These are phyloP conservation scores for Macaca nemestrina DNA, from an alignment of 2,113 vertebrate species.

Conservation along the genomic window DNA sequence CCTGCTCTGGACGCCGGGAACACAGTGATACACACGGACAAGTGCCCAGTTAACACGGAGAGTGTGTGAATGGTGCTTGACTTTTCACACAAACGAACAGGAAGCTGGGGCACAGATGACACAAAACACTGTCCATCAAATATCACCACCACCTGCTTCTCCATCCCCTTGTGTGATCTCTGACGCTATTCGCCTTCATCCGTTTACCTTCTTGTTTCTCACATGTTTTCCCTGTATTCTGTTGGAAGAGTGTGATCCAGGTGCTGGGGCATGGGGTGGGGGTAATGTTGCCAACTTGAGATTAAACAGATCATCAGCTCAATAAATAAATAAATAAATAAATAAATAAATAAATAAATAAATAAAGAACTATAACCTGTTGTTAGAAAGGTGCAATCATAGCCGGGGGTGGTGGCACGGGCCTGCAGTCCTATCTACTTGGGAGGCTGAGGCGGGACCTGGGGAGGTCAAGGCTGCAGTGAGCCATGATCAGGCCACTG, in stretches of 20 bases:
- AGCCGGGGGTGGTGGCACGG: too few species aligned
- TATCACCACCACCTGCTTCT: neutral
- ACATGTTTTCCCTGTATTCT: neutral
- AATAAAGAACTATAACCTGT: neutral
- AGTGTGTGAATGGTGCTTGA: neutral
- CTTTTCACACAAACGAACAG: neutral
- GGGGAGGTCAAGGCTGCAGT: too few species aligned
- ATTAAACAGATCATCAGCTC: neutral
- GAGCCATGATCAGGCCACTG: too few species aligned
- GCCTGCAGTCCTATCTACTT: too few species aligned
- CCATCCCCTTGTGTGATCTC: neutral
- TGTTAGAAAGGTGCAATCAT: neutral
- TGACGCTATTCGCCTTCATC: neutral
- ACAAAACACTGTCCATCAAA: neutral
- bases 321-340: neutral
- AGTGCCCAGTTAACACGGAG: rapidly evolving
- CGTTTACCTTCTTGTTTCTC: neutral
- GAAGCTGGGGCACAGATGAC: neutral
- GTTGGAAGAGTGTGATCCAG: neutral
- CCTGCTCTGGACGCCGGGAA: neutral
- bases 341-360: neutral
- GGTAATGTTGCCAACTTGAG: neutral
- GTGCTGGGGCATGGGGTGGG: neutral
- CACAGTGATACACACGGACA: too few species aligned
- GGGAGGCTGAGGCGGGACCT: too few species aligned